Evolutionary conservation across 2,888 invertebrate genomes (phyloP).

Genomic region (Gari tellinella): DNA sequence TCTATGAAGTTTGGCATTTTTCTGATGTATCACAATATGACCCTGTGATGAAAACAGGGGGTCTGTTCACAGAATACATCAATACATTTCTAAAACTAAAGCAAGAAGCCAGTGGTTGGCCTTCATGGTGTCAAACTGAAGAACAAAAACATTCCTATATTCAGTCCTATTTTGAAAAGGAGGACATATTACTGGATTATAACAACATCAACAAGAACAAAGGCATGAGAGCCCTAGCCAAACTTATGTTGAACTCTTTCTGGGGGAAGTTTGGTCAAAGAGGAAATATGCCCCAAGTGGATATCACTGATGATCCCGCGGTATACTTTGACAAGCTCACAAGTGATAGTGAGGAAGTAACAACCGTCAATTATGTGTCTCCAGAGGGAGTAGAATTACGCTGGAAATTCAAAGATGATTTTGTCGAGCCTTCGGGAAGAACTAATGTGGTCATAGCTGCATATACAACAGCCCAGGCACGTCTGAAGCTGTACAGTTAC

Average conservation of each 20-base stretch:
- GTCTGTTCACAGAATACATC: too few species aligned
- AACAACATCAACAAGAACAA: slow-evolving; percentile 21
- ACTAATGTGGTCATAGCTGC: slow-evolving; percentile 33
- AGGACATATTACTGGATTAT: slow-evolving; percentile 12
- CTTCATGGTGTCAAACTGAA: slow-evolving; percentile 47
- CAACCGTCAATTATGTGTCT: slow-evolving; percentile 7
- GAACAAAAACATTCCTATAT: slow-evolving; percentile 36
- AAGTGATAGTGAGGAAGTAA: slow-evolving; percentile 4
- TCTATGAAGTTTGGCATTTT: too few species aligned
- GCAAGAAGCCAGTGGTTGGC: slow-evolving; percentile 61
- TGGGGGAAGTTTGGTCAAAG: too few species aligned
- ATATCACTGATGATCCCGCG: not conserved
- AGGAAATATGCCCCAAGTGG: slow-evolving; percentile 15
- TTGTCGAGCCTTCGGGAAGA: slow-evolving; percentile 13
- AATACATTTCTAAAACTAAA: slow-evolving; percentile 23
- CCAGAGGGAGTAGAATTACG: slow-evolving; percentile 15
- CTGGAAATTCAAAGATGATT: slow-evolving; percentile 17
- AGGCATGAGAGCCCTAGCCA: slow-evolving; percentile 26
- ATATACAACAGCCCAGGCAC: slow-evolving; percentile 40
- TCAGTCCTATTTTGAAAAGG: too few species aligned
- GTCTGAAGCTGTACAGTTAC: slow-evolving; percentile 31
- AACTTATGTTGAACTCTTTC: slow-evolving; percentile 4
- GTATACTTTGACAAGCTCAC: slow-evolving; percentile 18
- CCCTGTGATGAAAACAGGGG: too few species aligned
- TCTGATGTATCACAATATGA: too few species aligned